Conservation (phyloP, 2,888 invertebrate genomes). For the Oligia strigilis region DNA sequence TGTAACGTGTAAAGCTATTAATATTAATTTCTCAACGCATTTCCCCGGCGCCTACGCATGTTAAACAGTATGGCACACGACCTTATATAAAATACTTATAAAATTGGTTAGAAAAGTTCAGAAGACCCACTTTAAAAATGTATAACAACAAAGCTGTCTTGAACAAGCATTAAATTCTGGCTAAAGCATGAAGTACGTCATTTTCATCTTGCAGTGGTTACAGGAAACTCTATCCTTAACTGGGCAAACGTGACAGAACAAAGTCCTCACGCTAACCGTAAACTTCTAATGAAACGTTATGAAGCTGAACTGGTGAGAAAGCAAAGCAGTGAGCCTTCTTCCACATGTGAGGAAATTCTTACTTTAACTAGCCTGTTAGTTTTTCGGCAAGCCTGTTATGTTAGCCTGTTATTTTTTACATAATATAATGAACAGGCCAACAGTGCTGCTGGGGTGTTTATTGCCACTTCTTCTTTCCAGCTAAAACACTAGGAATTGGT, state of each 20-base stretch:
- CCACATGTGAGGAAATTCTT: not conserved
- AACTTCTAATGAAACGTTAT: not conserved
- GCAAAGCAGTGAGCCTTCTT: not conserved
- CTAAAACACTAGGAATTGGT: not conserved
- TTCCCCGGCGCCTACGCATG: conserved; percentile 65
- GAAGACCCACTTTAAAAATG: conserved; percentile 42
- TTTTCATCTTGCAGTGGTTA: not conserved
- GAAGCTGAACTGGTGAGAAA: not conserved
- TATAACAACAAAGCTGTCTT: not conserved
- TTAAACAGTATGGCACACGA: conserved; percentile 61
- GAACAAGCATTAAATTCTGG: not conserved
- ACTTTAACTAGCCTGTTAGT: not conserved
- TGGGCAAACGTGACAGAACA: not conserved
- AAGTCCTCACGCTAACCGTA: no score
- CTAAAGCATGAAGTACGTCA: not conserved
- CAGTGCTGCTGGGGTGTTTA: no score
- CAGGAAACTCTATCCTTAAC: not conserved
- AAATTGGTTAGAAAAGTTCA: conserved; percentile 16
- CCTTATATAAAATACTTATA: conserved; percentile 52
- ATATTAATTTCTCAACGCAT: conserved; percentile 66
- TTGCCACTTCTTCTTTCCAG: not conserved
- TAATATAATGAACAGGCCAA: not conserved
- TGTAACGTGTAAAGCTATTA: conserved; percentile 57
- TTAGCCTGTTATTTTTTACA: no score
- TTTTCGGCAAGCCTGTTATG: not conserved